Evolutionary conservation across 30 jellyfish, hydroid and myxozoan genomes (phyloP).

Genomic region (Aurelia aurita complex sp. Pacific): DNA sequence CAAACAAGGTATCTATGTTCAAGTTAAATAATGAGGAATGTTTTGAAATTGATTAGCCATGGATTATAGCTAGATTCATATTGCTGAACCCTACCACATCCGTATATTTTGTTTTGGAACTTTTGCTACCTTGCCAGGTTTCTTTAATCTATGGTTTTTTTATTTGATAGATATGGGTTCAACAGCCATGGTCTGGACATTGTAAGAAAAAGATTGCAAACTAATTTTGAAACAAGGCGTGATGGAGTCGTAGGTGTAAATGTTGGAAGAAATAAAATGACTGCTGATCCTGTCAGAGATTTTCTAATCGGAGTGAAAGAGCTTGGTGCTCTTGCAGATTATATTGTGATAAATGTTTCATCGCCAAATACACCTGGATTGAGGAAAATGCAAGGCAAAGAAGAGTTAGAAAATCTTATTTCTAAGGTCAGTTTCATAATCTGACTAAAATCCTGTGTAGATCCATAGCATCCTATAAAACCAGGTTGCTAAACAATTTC

Average conservation of each 20-base stretch:
- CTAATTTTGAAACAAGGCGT: constrained; percentile 7
- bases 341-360: constrained; percentile 81
- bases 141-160: background rate
- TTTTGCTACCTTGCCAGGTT: background rate
- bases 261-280: constrained; percentile 74
- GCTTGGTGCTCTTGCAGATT: constrained; percentile 71
- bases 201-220: constrained; percentile 43
- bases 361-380: constrained; percentile 96
- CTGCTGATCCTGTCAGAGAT: constrained; percentile 75
- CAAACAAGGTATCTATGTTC: too few relatives aligned
- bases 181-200: constrained; percentile 73
- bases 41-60: too few relatives aligned
- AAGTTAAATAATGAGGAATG: too few relatives aligned
- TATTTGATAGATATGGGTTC: constrained; percentile 74
- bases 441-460: too few relatives aligned
- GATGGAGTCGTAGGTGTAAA: constrained; percentile 78
- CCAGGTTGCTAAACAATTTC: too few relatives aligned
- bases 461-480: too few relatives aligned
- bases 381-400: constrained; percentile 81
- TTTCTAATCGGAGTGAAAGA: constrained; percentile 61
- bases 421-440: constrained; percentile 9
- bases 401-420: constrained; percentile 52
- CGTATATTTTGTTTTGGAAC: too few relatives aligned
- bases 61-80: too few relatives aligned
- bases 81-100: too few relatives aligned